These are phyloP conservation scores for Salpingus planirostris DNA, from an alignment of 2,888 invertebrate species.

Conservation along the genomic window DNA sequence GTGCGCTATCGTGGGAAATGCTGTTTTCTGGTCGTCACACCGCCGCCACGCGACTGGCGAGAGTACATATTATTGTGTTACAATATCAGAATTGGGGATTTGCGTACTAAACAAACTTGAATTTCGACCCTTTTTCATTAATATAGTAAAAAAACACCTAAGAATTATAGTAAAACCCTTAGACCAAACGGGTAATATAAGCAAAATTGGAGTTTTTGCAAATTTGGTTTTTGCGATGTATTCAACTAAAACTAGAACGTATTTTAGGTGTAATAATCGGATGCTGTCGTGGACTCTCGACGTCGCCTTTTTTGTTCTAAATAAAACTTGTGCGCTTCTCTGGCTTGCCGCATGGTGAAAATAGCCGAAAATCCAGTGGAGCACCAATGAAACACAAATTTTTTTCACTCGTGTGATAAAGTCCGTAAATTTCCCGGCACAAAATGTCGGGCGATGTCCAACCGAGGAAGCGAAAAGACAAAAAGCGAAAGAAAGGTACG, in stretches of 20 bases:
- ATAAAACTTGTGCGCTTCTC: conserved; percentile 13
- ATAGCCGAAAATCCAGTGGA: conserved; percentile 10
- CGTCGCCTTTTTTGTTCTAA: conserved; percentile 15
- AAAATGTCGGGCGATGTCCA: conserved; percentile 82
- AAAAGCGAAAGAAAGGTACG: conserved; percentile 73
- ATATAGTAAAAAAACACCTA: too few species aligned
- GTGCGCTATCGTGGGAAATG: conserved; percentile 31
- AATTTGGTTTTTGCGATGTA: too few species aligned
- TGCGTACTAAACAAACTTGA: background rate
- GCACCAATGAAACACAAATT: conserved; percentile 3
- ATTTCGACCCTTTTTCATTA: too few species aligned
- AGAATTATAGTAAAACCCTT: too few species aligned
- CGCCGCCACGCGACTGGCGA: conserved; percentile 29
- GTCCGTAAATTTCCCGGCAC: conserved; percentile 23
- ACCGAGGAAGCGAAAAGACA: conserved; percentile 78
- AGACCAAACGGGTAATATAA: too few species aligned
- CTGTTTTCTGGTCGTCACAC: conserved; percentile 32
- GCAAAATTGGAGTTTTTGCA: too few species aligned
- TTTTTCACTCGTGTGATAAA: conserved; percentile 21
- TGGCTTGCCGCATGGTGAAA: conserved; percentile 13
- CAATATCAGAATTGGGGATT: background rate
- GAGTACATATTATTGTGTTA: conserved; percentile 14
- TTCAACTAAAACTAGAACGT: conserved; percentile 11
- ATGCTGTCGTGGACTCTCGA: conserved; percentile 15
- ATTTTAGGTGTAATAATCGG: conserved; percentile 21